These are phyloP conservation scores for Enteromius fasciolatus DNA, from an alignment of 2,797 vertebrate genomes.

Conservation along the genomic window DNA sequence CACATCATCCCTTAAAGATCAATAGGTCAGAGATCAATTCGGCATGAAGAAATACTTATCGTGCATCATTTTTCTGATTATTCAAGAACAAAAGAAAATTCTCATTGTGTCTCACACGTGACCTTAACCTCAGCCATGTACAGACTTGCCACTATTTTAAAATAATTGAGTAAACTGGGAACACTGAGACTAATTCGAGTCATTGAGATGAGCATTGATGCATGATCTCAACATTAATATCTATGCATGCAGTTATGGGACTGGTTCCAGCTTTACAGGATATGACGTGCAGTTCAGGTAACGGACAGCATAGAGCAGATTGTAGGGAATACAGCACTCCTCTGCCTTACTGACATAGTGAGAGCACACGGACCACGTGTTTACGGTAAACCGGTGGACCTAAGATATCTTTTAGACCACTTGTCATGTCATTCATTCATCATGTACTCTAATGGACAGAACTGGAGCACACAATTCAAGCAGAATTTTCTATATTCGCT, in stretches of 20 bases:
- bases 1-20: not conserved
- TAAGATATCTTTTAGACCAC: constrained; percentile 54
- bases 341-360: constrained; percentile 54
- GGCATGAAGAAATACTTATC: constrained; percentile 2
- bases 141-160: constrained; percentile 30
- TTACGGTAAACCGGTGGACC: constrained; percentile 57
- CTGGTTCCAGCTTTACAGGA: constrained; percentile 57
- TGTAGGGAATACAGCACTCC: constrained; percentile 47
- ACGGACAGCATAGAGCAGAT: constrained; percentile 53
- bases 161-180: constrained; percentile 7
- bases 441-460: constrained; percentile 70
- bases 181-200: not conserved
- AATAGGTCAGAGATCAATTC: constrained; percentile 4
- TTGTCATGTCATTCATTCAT: constrained; percentile 59
- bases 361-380: constrained; percentile 55
- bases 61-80: not conserved
- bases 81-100: not conserved
- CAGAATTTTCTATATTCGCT: constrained; percentile 51
- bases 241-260: constrained; percentile 67
- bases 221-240: constrained; percentile 66
- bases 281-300: constrained; percentile 51
- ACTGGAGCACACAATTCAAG: constrained; percentile 71
- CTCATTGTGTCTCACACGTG: constrained; percentile 13
- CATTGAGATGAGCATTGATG: constrained; percentile 51
- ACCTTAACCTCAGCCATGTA: constrained; percentile 34